These are phyloP conservation scores for Drosophila santomea DNA, from an alignment of 1,140 invertebrate genomes.

Conservation along the genomic window DNA sequence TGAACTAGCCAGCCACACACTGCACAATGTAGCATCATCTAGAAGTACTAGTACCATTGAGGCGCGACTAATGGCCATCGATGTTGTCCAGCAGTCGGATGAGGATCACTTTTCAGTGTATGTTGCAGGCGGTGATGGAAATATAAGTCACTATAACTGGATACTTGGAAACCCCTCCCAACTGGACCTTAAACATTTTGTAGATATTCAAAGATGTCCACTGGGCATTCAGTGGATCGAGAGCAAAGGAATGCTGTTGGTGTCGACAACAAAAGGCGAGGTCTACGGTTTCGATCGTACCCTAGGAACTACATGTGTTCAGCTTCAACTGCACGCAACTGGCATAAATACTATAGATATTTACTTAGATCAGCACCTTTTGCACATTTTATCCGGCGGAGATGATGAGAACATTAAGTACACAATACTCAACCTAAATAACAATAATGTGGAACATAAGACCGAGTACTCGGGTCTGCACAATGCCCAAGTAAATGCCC, in stretches of 20 bases:
- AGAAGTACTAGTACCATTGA: constrained; percentile 45
- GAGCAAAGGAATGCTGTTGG: constrained; percentile 29
- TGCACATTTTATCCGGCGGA: constrained; percentile 73
- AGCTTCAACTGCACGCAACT: constrained; percentile 57
- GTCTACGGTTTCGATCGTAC: constrained; percentile 55
- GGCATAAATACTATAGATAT: constrained; percentile 73
- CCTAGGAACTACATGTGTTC: constrained; percentile 26
- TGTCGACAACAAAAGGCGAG: constrained; percentile 68
- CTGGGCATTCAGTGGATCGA: constrained; percentile 46
- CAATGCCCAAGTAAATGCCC: constrained; percentile 64
- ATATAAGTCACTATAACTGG: constrained; percentile 55
- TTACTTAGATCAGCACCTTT: constrained; percentile 2
- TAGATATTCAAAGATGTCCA: constrained; percentile 61
- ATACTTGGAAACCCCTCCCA: constrained; percentile 3
- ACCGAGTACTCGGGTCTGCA: constrained; percentile 24
- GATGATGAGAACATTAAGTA: constrained; percentile 73
- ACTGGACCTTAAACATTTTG: constrained; percentile 4
- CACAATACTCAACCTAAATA: constrained; percentile 34
- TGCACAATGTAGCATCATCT: constrained; percentile 10
- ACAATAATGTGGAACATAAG: constrained; percentile 2
- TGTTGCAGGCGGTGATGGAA: constrained; percentile 72
- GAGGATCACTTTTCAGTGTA: constrained; percentile 26
- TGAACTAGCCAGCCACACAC: constrained; percentile 58
- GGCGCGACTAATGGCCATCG: constrained; percentile 72
- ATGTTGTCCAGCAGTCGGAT: constrained; percentile 15